These are phyloP conservation scores for Silvanus unidentatus DNA, from an alignment of 2,888 invertebrate genomes.

Conservation along the genomic window DNA sequence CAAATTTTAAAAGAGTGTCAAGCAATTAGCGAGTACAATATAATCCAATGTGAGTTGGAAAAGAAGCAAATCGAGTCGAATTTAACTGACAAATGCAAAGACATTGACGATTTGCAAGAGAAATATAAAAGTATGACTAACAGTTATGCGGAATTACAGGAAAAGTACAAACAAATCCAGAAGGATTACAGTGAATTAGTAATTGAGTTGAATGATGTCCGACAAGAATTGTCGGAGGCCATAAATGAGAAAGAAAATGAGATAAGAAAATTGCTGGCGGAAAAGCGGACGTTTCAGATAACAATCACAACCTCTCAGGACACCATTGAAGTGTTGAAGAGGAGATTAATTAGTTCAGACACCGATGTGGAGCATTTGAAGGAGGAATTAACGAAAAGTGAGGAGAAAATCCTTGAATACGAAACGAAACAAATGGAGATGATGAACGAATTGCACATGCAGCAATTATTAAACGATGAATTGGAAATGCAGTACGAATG, in stretches of 20 bases:
- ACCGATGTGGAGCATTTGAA: slow-evolving; percentile 54
- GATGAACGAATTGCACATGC: slow-evolving; percentile 29
- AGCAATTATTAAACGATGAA: slow-evolving; percentile 33
- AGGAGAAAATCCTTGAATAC: slow-evolving; percentile 34
- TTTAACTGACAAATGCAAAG: slow-evolving; percentile 24
- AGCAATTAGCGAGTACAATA: slow-evolving; percentile 51
- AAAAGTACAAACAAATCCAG: slow-evolving; percentile 17
- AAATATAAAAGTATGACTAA: slow-evolving; percentile 18
- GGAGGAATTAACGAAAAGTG: slow-evolving; percentile 39
- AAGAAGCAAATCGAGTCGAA: slow-evolving; percentile 47
- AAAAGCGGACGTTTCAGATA: slow-evolving; percentile 54
- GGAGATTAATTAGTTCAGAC: slow-evolving; percentile 55
- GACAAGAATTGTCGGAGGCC: slow-evolving; percentile 12
- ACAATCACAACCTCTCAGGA: slow-evolving; percentile 55
- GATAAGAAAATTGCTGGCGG: slow-evolving; percentile 47
- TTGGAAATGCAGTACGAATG: slow-evolving; percentile 38
- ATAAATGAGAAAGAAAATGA: slow-evolving; percentile 40
- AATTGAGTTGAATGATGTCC: slow-evolving; percentile 21
- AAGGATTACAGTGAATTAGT: slow-evolving; percentile 17
- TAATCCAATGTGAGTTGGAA: slow-evolving; percentile 51
- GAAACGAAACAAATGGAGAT: slow-evolving; percentile 36
- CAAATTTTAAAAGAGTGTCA: slow-evolving; percentile 52
- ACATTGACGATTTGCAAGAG: slow-evolving; percentile 19
- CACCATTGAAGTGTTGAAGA: slow-evolving; percentile 55
- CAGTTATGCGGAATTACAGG: slow-evolving; percentile 12